Evolutionary conservation across 2,113 vertebrate genomes (phyloP).

Genomic region (Fulmarus glacialis): DNA sequence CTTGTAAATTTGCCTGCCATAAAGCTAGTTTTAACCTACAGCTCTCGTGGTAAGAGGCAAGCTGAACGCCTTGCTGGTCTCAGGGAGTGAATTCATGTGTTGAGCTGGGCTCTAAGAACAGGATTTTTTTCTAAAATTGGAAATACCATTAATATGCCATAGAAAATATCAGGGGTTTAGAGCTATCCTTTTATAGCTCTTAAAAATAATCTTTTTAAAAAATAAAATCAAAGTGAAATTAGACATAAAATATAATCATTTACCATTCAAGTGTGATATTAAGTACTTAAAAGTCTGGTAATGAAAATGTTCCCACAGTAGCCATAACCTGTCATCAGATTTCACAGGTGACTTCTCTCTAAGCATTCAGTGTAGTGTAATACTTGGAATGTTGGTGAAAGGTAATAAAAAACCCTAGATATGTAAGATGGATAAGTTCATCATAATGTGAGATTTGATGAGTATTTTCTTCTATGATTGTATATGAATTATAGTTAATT

Average conservation of each 20-base stretch:
- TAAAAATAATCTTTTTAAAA: slow-evolving; percentile 17
- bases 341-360: slow-evolving; percentile 41
- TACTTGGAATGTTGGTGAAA: background rate
- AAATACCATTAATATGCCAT: background rate
- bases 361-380: background rate
- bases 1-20: background rate
- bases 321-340: slow-evolving; percentile 16
- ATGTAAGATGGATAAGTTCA: background rate
- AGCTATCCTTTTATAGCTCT: background rate
- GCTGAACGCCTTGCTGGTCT: background rate
- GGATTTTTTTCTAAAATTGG: background rate
- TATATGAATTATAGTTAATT: background rate
- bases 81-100: background rate
- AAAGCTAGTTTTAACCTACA: background rate
- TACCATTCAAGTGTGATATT: slow-evolving; percentile 18
- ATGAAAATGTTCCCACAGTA: slow-evolving; percentile 44
- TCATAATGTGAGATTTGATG: background rate
- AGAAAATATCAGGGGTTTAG: slow-evolving; percentile 14
- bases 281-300: background rate
- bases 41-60: background rate
- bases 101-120: background rate
- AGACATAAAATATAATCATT: background rate
- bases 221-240: slow-evolving; percentile 27
- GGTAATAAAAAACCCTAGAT: background rate
- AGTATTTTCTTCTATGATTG: background rate